A percentile compares a stretch with the other conserved stretches of the same genome.
Evolutionary conservation across 2,888 invertebrate species (phyloP).

Genomic region (Eupithecia vulgata): DNA sequence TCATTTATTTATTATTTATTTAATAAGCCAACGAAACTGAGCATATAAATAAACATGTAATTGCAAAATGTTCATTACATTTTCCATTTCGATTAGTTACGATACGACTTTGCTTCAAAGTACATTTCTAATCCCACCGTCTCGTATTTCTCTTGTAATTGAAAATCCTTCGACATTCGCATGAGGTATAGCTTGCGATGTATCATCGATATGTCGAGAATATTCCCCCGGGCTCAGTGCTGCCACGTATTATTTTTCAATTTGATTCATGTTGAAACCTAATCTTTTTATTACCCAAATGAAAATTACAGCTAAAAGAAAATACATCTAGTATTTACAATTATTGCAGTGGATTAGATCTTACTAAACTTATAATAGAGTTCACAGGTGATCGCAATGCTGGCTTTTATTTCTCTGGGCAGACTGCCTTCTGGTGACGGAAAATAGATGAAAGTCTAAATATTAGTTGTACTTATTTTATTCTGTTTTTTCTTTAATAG

Average conservation of each 20-base stretch:
- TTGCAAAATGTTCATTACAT: background rate
- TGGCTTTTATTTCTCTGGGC: too few relatives aligned
- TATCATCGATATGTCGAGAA: constrained; percentile 18
- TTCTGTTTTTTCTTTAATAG: too few relatives aligned
- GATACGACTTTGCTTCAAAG: background rate
- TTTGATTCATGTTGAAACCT: constrained; percentile 5
- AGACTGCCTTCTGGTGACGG: too few relatives aligned
- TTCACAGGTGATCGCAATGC: too few relatives aligned
- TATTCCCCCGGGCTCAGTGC: background rate
- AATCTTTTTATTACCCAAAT: background rate
- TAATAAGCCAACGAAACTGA: background rate
- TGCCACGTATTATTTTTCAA: background rate
- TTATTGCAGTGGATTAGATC: too few relatives aligned
- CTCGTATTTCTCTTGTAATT: constrained; percentile 28
- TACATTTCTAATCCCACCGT: constrained; percentile 25
- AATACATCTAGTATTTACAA: too few relatives aligned
- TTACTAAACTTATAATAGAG: too few relatives aligned
- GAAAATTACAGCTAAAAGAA: background rate
- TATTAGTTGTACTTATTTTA: too few relatives aligned
- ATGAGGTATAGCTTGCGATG: constrained; percentile 22
- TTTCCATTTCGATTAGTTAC: constrained; percentile 2
- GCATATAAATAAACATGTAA: background rate
- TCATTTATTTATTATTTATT: too few relatives aligned
- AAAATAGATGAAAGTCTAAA: too few relatives aligned
- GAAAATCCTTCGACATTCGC: constrained; percentile 21